Percentiles rank a stretch among this genome's conserved stretches.
Conservation (phyloP, 2,888 invertebrate species). For the Drosophila silvestris region DNA sequence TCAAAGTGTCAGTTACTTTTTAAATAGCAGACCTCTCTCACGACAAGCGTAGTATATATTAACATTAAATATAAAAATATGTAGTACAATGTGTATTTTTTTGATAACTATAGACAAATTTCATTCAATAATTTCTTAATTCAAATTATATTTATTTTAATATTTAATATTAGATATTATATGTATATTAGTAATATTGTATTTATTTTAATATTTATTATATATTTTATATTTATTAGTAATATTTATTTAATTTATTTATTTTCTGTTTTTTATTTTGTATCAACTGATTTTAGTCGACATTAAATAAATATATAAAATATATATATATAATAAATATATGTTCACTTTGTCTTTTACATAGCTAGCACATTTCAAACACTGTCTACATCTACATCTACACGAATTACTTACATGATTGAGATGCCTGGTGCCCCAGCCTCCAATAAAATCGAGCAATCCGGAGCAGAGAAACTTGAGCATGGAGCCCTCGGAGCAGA, state of each 20-base stretch:
- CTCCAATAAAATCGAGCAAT: constrained; percentile 80
- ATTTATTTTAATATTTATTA: too few relatives aligned
- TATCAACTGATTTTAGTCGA: too few relatives aligned
- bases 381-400: too few relatives aligned
- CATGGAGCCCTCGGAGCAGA: constrained; percentile 87
- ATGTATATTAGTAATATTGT: too few relatives aligned
- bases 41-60: not conserved
- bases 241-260: too few relatives aligned
- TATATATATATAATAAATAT: too few relatives aligned
- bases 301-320: too few relatives aligned
- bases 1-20: not conserved
- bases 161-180: too few relatives aligned
- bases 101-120: not conserved
- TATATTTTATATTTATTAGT: too few relatives aligned
- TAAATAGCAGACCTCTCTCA: not conserved
- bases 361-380: too few relatives aligned
- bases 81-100: not conserved
- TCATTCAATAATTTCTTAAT: not conserved
- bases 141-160: not conserved
- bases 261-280: too few relatives aligned
- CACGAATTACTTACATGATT: constrained; percentile 77
- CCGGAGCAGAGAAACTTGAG: constrained; percentile 80
- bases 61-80: not conserved
- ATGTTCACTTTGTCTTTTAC: too few relatives aligned
- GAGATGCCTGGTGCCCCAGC: constrained; percentile 82